Base-by-base conservation (phyloP, 2,113 vertebrate genomes). In the Turnix velox region DNA sequence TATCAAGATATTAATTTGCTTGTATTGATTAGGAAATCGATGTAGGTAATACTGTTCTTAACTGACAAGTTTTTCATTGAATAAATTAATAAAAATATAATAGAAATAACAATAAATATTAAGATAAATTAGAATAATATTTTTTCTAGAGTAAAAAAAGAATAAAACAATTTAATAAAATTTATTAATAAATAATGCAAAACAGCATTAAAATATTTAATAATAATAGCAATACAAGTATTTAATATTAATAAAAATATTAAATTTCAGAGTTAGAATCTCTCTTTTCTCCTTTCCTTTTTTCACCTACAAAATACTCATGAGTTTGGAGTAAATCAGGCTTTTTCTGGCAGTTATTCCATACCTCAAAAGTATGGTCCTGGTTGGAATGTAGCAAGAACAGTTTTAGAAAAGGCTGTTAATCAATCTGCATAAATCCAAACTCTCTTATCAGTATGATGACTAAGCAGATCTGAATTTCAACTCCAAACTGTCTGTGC, bases 391-490 rank as follows among this genome's bases (percentile, higher is more conserved):
- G 75, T 72, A 88, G 48, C 7, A 80, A 42, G 30, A 71, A 51
- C 12, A 54, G 18, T n/a, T 57, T 84, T 83, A 74, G 27, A 69
- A 58, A 79, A 78, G 25, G 24, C 33, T 83, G 28, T 42, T 92
- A 63, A 62, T 31, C 40, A n/a, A 18, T 27, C 57, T 68, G 25
- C 14, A 1, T 65, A 78, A 92, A 84, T 72, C 19, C 33, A 63
- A 87, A 81, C 37, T 65, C 33, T 49, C 25, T 74, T 48, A 77
- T 71, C 39, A 74, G 28, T 77, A 68, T 73, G 69, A 88, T 96
- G 92, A 90, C 61, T 84, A 84, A 92, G 86, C 80, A 94, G 33
- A 78, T 84, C 52, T 59, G 65, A 90, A 93, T 88, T 86, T 92
- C 73, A 71, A 42, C 31, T 78, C 18, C 67, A 88, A 90, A 65